These are phyloP conservation scores for Tribolium castaneum DNA, from an alignment of 1,140 invertebrate genomes.

Conservation along the genomic window DNA sequence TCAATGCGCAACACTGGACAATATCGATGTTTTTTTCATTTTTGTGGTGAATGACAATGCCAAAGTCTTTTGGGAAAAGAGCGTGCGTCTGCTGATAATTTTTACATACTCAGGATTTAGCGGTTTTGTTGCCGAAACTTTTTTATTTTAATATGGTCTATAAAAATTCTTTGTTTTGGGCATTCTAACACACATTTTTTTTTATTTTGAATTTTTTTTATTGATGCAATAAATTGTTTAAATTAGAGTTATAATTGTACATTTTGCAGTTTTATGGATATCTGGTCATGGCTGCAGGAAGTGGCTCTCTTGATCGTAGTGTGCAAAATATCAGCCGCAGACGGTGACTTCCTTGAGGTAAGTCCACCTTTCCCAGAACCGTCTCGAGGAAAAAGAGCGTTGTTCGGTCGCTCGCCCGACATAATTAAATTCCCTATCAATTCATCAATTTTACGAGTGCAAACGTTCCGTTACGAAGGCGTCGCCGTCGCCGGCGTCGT, in stretches of 20 bases:
- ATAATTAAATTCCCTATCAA: constrained; percentile 50
- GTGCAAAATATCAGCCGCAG: constrained; percentile 39
- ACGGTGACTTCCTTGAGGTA: constrained; percentile 40
- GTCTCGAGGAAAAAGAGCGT: background rate
- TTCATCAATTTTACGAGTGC: constrained; percentile 48
- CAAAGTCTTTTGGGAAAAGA: too few species aligned
- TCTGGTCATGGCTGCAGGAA: constrained; percentile 24
- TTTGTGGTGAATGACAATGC: too few species aligned
- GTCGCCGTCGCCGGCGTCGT: constrained; percentile 11
- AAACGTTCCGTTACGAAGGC: constrained; percentile 33
- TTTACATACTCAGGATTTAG: too few species aligned
- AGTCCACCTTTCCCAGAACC: background rate
- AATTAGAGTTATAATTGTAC: background rate
- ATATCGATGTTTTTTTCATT: too few species aligned
- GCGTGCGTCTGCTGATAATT: too few species aligned
- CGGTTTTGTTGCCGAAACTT: too few species aligned
- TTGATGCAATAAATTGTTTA: too few species aligned
- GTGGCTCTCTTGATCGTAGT: constrained; percentile 34
- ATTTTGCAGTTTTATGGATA: constrained; percentile 46
- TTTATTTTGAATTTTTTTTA: too few species aligned
- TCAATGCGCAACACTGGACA: too few species aligned
- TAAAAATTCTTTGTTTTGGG: too few species aligned
- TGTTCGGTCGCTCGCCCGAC: background rate
- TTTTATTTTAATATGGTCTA: too few species aligned
- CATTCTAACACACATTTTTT: too few species aligned